Conservation (phyloP, 2,888 invertebrate species). For the Rotaria magnacalcarata region DNA sequence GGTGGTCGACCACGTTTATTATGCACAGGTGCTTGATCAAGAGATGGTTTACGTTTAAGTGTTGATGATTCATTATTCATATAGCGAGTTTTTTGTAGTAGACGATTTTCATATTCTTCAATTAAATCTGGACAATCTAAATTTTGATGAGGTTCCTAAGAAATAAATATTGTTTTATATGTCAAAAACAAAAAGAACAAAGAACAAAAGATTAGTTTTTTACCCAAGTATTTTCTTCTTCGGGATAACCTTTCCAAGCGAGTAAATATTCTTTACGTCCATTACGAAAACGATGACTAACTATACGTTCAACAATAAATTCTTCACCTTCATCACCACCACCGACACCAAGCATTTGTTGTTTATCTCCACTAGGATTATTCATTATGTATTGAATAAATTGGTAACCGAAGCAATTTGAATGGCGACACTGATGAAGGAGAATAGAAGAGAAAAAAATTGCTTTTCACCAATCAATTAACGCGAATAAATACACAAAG, state of each 20-base stretch:
- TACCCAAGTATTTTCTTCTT: slow-evolving; percentile 48
- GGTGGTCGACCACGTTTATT: slow-evolving; percentile 19
- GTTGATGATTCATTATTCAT: neutral
- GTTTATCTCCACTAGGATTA: neutral
- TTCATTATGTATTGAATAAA: neutral
- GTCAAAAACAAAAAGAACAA: slow-evolving; percentile 56
- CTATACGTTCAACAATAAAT: slow-evolving; percentile 72
- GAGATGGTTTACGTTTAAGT: slow-evolving; percentile 5
- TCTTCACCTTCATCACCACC: slow-evolving; percentile 43
- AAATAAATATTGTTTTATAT: neutral
- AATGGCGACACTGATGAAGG: neutral
- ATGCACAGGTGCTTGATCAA: neutral
- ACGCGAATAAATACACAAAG: neutral
- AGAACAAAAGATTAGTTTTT: too few relatives aligned
- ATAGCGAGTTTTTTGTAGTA: slow-evolving; percentile 48
- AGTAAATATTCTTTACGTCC: slow-evolving; percentile 66
- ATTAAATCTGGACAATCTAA: slow-evolving; percentile 73
- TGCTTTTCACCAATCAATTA: neutral
- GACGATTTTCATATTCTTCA: slow-evolving; percentile 75
- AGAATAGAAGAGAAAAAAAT: neutral
- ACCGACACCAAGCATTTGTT: neutral
- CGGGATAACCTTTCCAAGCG: slow-evolving; percentile 65
- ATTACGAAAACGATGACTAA: slow-evolving; percentile 72
- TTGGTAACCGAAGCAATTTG: neutral
- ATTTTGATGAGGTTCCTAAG: slow-evolving; percentile 87